Percentiles rank a stretch among this genome's conserved stretches.
Evolutionary conservation across 2,888 invertebrate species (phyloP).

Genomic region (Agrochola litura): DNA sequence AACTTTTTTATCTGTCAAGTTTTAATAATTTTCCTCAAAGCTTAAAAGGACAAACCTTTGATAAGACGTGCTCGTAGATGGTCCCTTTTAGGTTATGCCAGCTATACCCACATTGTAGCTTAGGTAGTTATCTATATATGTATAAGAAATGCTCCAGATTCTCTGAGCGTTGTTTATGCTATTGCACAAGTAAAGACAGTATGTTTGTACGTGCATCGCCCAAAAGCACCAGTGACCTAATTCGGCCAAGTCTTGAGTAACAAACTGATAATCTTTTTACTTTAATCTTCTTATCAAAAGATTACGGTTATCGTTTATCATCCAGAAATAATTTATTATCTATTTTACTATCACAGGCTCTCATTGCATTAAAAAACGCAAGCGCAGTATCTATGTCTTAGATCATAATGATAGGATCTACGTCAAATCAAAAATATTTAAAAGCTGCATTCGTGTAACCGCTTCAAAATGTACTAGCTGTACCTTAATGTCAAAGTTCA

Average conservation of each 20-base stretch:
- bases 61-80: background rate
- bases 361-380: background rate
- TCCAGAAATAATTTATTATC: slow-evolving; percentile 6
- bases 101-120: too few species aligned
- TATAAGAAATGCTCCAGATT: slow-evolving; percentile 41
- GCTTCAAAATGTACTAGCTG: background rate
- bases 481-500: background rate
- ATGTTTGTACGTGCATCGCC: slow-evolving; percentile 33
- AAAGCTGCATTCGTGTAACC: background rate
- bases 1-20: background rate
- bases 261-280: slow-evolving; percentile 40
- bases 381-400: background rate
- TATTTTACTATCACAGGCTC: background rate
- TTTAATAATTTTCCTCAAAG: background rate
- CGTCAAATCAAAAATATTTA: background rate
- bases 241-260: slow-evolving; percentile 30
- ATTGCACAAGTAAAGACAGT: slow-evolving; percentile 42
- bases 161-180: slow-evolving; percentile 40
- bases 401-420: too few species aligned
- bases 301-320: slow-evolving; percentile 35
- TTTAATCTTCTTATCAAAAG: slow-evolving; percentile 41
- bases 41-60: background rate
- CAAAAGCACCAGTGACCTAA: slow-evolving; percentile 43
- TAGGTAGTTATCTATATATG: background rate
- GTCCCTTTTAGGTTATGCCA: background rate